phyloP scores from a whole-genome alignment of 1,140 invertebrate species.

The Drosophila truncata region DNA sequence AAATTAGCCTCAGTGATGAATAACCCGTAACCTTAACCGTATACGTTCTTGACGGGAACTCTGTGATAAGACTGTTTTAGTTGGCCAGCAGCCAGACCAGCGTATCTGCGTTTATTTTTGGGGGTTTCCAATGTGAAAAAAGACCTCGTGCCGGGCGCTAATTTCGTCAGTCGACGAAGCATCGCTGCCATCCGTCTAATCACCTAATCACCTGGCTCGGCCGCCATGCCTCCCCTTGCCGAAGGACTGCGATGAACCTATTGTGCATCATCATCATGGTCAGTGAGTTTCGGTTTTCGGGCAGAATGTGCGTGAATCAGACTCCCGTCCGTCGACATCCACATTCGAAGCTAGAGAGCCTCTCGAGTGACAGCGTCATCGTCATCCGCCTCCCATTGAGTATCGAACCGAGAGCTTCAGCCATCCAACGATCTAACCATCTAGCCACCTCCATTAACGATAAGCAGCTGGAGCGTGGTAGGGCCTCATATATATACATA shows the following conservation, averaged over 20 bases:
- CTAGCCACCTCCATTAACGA: conserved; percentile 51
- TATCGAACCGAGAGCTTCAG: conserved; percentile 53
- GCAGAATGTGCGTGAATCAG: conserved; percentile 48
- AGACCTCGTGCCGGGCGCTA: conserved; percentile 45
- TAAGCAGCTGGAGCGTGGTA: conserved; percentile 59
- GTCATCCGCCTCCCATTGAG: conserved; percentile 64
- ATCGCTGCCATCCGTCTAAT: conserved; percentile 34
- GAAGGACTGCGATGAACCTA: not conserved
- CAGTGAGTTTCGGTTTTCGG: conserved; percentile 47
- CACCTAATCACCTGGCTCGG: conserved; percentile 6
- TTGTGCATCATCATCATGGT: conserved; percentile 76
- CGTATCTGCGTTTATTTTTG: conserved; percentile 38
- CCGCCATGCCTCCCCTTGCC: not conserved
- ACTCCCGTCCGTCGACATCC: conserved; percentile 2
- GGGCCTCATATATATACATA: not conserved
- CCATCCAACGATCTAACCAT: conserved; percentile 21
- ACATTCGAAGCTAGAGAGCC: not conserved
- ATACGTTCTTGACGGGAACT: not conserved
- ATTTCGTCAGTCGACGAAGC: conserved; percentile 37
- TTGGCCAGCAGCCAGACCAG: conserved; percentile 5
- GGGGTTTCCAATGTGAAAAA: conserved; percentile 31
- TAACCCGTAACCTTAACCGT: conserved; percentile 1
- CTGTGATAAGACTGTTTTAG: conserved; percentile 26
- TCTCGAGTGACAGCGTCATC: conserved; percentile 36
- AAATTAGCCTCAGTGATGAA: too few relatives aligned